Percentiles rank a stretch among this genome's conserved stretches.
Evolutionary conservation across 2,113 vertebrate genomes (phyloP).

Genomic region (Astur gentilis): DNA sequence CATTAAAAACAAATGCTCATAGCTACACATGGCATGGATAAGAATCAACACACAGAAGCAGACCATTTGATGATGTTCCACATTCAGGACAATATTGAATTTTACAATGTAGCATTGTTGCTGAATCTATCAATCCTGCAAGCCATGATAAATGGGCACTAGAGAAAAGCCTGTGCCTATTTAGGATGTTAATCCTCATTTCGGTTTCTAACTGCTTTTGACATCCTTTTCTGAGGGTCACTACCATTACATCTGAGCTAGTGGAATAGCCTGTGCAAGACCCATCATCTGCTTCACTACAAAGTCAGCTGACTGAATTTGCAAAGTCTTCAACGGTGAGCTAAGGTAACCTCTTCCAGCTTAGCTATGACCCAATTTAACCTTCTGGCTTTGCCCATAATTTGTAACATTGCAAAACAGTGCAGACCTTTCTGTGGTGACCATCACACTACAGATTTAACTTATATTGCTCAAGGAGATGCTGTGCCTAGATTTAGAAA

Average conservation of each 20-base stretch:
- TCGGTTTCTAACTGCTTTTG: conserved; percentile 16
- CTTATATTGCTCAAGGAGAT: not conserved
- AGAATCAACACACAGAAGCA: not conserved
- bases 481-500: not conserved
- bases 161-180: not conserved
- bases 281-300: not conserved
- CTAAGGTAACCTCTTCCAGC: not conserved
- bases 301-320: not conserved
- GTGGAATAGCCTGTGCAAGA: not conserved
- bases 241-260: not conserved
- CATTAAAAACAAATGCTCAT: not conserved
- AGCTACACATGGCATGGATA: not conserved
- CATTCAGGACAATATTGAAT: not conserved
- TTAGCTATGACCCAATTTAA: not conserved
- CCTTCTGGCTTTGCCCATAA: not conserved
- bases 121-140: not conserved
- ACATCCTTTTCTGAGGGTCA: conserved; percentile 12
- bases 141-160: not conserved
- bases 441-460: not conserved
- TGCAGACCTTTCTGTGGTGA: not conserved
- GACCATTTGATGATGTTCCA: not conserved
- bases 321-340: not conserved
- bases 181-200: conserved; percentile 14
- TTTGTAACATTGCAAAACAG: not conserved
- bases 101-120: not conserved